Base-by-base conservation (phyloP, 2,797 vertebrate genomes). In the Telmatherina bonti region DNA sequence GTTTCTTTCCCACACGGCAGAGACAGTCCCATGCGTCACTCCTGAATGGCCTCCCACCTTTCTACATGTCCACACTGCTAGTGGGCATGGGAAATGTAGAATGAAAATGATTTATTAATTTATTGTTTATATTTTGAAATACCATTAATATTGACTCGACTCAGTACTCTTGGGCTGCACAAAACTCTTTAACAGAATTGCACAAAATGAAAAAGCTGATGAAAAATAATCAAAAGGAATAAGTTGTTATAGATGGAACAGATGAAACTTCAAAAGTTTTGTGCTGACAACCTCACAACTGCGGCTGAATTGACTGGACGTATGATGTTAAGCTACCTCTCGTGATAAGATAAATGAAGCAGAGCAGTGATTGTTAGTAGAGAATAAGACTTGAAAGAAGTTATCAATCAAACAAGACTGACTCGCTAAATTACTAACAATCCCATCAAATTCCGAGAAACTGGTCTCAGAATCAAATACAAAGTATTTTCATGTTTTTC, bases 1-100 rank as follows among this genome's bases (percentile, higher is more conserved):
- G 72, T 70, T 66, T 79, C 57, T 85, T 92, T 94, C 92, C 91
- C 93, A 94, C 86, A 92, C 78, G 53, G 76, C 65, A 63, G 7
- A 51, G 54, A 56, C 47, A 70, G 68, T 83, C 54, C 80, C 67
- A 27, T 87, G 74, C 82, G 56, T 93, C 91, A 93, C 75, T 81
- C 57, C 62, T 70, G 76, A 45, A 29, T 83, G 85, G 68, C 86
- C 91, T 90, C 65, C 82, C 85, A 86, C 85, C 86, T 78, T 75
- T 72, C 57, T 30, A 6, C 55, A n/a, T 57, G 53, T 54, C 66
- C 13, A 36, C 58, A 67, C 57, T 57, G 73, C 62, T 74, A 69
- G 62, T 86, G 72, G 70, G 58, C 86, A 90, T 93, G 93, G 86
- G 90, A 93, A 94, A 88, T 51, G 36, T 71, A 62, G 72, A 74